Conservation (phyloP, 2,797 vertebrate species). For the Takifugu rubripes region DNA sequence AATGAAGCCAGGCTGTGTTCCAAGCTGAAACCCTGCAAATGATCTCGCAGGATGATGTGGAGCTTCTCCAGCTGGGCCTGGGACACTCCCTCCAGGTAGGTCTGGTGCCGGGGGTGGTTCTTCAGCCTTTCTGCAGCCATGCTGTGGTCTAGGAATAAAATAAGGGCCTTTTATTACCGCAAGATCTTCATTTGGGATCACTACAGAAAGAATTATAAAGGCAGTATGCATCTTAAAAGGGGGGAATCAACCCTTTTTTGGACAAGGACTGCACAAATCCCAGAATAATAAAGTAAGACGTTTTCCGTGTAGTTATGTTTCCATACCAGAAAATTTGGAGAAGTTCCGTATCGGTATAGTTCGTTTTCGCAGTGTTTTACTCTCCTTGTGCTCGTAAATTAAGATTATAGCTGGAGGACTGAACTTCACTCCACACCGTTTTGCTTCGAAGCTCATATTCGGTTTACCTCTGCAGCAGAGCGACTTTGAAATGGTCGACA, state of each 20-base stretch:
- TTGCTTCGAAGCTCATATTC: constrained; percentile 77
- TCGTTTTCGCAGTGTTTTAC: constrained; percentile 78
- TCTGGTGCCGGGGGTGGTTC: constrained; percentile 83
- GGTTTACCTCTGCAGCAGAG: neutral
- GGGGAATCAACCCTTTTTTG: too few species aligned
- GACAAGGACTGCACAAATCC: too few species aligned
- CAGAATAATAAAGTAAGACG: too few species aligned
- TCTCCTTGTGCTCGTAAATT: constrained; percentile 77
- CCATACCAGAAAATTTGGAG: constrained; percentile 83
- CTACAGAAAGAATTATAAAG: too few species aligned
- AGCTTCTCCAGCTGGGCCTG: constrained; percentile 84
- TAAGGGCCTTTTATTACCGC: neutral
- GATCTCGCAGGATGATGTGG: constrained; percentile 79
- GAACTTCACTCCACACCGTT: constrained; percentile 87
- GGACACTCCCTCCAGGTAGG: constrained; percentile 82
- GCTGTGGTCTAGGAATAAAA: constrained; percentile 75
- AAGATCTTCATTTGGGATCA: neutral
- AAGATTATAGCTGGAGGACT: constrained; percentile 85
- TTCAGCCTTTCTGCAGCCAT: constrained; percentile 88
- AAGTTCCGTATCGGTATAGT: constrained; percentile 89
- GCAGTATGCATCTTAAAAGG: too few species aligned
- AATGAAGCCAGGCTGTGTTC: constrained; percentile 75
- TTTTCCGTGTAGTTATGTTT: too few species aligned
- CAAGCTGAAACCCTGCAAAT: constrained; percentile 81
- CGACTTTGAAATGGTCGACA: neutral